Conservation (phyloP, 2,797 vertebrate species). For the Psittacula derbiana region DNA sequence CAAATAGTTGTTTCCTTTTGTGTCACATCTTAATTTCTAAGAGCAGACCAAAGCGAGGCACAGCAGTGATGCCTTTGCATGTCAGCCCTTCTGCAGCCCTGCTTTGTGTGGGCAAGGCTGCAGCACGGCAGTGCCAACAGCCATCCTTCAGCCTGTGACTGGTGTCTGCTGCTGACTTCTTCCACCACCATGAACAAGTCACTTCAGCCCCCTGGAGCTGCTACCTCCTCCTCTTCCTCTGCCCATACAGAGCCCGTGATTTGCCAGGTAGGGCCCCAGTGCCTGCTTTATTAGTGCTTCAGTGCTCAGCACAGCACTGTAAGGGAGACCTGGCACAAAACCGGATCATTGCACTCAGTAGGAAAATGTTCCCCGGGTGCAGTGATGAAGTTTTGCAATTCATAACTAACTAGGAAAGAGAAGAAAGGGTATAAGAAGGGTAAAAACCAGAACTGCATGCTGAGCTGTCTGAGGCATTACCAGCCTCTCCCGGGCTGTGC, state of each 20-base stretch:
- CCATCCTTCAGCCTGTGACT: background rate
- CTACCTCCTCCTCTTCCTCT: background rate
- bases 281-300: background rate
- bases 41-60: background rate
- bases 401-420: background rate
- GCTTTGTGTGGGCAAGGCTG: background rate
- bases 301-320: background rate
- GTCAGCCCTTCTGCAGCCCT: background rate
- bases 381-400: background rate
- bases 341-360: background rate
- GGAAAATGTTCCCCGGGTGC: background rate
- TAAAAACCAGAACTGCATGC: background rate
- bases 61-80: background rate
- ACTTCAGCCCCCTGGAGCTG: background rate
- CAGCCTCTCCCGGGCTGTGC: background rate
- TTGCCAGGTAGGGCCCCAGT: background rate
- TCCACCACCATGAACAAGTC: background rate
- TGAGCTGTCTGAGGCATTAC: background rate
- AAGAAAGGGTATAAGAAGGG: background rate
- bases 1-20: slow-evolving; percentile 43
- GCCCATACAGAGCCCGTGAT: background rate
- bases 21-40: slow-evolving; percentile 15
- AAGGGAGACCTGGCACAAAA: background rate
- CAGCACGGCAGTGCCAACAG: background rate
- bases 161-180: background rate